A percentile compares a stretch with the other conserved stretches of the same genome.
These are phyloP conservation scores for Tetrax tetrax DNA, from an alignment of 2,113 vertebrate species.

Conservation along the genomic window DNA sequence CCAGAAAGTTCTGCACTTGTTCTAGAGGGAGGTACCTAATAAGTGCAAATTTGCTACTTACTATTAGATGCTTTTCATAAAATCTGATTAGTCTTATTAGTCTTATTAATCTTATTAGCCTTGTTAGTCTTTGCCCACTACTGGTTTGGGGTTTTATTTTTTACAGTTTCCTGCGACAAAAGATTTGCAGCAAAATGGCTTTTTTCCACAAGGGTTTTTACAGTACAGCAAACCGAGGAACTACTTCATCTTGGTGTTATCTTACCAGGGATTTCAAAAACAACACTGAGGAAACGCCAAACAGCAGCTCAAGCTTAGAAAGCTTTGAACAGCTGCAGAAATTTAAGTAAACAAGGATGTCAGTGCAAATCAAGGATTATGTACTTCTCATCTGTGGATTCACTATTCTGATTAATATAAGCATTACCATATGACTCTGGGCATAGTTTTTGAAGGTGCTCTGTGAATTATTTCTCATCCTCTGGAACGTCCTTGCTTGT, in stretches of 20 bases:
- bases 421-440: fast-evolving
- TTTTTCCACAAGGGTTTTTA: neutral
- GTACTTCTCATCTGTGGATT: neutral
- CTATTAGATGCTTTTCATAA: neutral
- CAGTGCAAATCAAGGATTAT: neutral
- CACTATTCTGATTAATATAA: neutral
- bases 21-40: neutral
- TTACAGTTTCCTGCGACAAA: neutral
- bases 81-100: neutral
- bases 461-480: neutral
- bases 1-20: neutral
- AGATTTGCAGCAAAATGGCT: neutral
- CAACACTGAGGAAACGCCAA: neutral
- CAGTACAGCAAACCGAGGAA: neutral
- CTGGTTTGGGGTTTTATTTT: neutral
- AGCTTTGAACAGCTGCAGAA: neutral
- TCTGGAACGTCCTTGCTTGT: neutral
- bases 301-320: neutral
- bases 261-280: neutral
- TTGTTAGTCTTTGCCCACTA: neutral
- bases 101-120: neutral
- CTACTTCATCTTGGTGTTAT: neutral
- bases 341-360: neutral
- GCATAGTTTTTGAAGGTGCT: neutral
- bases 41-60: neutral